Evolutionary conservation across 2,797 vertebrate species (phyloP), one percentile per base, ranked within the genome.

Genomic region (Liparis tanakae): DNA sequence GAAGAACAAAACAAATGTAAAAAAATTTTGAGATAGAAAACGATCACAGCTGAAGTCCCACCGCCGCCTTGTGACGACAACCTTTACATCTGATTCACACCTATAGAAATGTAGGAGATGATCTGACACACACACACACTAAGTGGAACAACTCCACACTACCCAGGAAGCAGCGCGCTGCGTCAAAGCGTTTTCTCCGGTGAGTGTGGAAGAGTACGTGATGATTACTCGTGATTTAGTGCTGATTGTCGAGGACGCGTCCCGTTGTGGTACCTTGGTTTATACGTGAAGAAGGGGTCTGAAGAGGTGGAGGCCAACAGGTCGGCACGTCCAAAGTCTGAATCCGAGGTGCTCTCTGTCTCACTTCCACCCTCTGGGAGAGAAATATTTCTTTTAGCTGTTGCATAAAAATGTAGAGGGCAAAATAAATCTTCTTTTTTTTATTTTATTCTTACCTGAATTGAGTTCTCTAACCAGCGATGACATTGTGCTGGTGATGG

Each of bases 401-500:
- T n/a, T 25, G 3, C 15, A 7, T 61, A 43, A 18, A 55, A 55
- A 22, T 13, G 15, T 7, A 10, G 0, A 50, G 7, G 56, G 33
- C 17, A 55, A 63, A 50, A 63, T 43, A 34, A 30, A 30, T 30
- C 25, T 4, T 5, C 25, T 5, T 64, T 56, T 56, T 12, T n/a
- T 1, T 2, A 53, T 41, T 60, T 4, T 17, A 63, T 66, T 48
- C 66, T 48, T 66, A 99, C 98, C 98, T 59, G 98, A 99, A 88
- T 99, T 97, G 18, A 99, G 94, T 81, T 99, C 98, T 90, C 95
- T 99, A 72, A 99, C 98, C 43, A 99, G 91, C 61, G 97, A 99
- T 25, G 97, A 99, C 98, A 99, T 99, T 55, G 98, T 99, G 89
- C 97, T 99, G 80, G 98, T 99, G 88, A 99, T 99, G 72, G 98